A percentile compares a stretch with the other conserved stretches of the same genome.
These are phyloP conservation scores for Hyperopisus bebe DNA, from an alignment of 2,113 vertebrate genomes.

Conservation along the genomic window DNA sequence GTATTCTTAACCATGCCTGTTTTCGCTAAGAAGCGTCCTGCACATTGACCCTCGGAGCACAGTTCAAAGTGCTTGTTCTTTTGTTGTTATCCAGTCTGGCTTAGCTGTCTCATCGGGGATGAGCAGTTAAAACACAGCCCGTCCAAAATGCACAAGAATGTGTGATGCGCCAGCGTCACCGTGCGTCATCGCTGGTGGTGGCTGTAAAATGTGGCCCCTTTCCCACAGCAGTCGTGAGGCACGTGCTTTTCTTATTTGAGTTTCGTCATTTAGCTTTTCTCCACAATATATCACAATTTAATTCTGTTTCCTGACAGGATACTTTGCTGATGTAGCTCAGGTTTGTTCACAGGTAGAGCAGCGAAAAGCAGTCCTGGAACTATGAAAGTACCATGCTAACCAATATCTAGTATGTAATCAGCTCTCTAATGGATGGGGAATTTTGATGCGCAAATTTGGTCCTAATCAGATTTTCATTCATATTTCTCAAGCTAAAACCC, in stretches of 20 bases:
- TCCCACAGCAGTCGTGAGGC: background rate
- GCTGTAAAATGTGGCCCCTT: background rate
- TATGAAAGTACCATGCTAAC: background rate
- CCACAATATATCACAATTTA: background rate
- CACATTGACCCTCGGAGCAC: conserved; percentile 51
- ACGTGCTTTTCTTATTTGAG: background rate
- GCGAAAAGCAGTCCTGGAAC: background rate
- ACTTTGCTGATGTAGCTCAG: background rate
- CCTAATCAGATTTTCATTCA: background rate
- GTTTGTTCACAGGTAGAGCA: background rate
- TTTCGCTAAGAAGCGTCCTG: background rate
- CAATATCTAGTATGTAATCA: background rate
- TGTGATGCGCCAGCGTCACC: background rate
- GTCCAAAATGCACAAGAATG: conserved; percentile 7
- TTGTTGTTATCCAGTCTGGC: conserved; percentile 51
- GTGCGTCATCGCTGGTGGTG: background rate
- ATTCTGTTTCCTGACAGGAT: background rate
- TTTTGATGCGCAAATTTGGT: background rate
- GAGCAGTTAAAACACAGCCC: background rate
- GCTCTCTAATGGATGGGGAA: background rate
- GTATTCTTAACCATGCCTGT: background rate
- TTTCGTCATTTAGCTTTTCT: background rate
- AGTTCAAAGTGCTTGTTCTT: conserved; percentile 53
- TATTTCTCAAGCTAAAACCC: background rate
- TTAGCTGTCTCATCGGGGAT: conserved; percentile 37